Evolutionary conservation across 2,113 vertebrate species (phyloP).

Genomic region (Daphoenositta chrysoptera): DNA sequence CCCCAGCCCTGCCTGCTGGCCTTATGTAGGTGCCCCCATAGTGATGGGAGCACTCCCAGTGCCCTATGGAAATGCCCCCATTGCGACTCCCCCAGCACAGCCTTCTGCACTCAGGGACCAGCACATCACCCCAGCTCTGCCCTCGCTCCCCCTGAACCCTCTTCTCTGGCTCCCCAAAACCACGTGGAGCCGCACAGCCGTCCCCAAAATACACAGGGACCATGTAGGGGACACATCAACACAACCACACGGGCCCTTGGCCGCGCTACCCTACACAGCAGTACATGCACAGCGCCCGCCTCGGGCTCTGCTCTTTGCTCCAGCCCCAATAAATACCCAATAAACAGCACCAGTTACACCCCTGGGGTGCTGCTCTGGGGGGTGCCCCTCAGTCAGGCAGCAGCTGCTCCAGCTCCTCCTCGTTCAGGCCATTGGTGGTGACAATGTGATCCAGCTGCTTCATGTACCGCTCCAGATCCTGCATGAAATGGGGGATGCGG

Average conservation of each 20-base stretch:
- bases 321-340: background rate
- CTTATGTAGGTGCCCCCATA: fast-evolving
- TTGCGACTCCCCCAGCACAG: background rate
- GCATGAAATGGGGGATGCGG: constrained; percentile 94
- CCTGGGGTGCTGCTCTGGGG: background rate
- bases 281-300: background rate
- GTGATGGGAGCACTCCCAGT: background rate
- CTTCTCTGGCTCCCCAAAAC: background rate
- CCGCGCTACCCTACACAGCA: background rate
- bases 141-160: background rate
- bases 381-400: constrained; percentile 76
- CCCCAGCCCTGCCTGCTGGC: background rate
- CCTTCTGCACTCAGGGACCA: background rate
- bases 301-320: background rate
- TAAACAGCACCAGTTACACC: background rate
- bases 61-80: background rate
- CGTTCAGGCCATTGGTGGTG: constrained; percentile 83
- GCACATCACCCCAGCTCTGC: background rate
- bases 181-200: fast-evolving
- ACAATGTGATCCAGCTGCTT: constrained; percentile 90
- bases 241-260: background rate
- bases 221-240: background rate
- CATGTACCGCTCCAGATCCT: constrained; percentile 84
- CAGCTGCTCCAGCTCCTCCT: constrained; percentile 79
- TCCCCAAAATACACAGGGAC: background rate